Base-by-base conservation (phyloP, 2,888 invertebrate species). In the Hypsopygia costalis region DNA sequence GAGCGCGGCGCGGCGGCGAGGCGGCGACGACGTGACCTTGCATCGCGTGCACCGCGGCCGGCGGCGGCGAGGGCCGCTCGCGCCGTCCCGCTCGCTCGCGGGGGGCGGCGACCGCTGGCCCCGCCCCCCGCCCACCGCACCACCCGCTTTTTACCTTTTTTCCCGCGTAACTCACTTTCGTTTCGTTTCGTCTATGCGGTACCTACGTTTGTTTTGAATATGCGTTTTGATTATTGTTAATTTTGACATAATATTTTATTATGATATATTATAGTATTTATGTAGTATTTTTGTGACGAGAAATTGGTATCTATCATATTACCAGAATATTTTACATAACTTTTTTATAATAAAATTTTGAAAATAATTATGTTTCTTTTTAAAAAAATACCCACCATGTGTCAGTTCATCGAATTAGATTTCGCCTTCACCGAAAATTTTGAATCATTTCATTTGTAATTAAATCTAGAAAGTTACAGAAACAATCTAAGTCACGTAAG, bases 111-210 rank as follows among this genome's bases (percentile, higher is more conserved):
- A 69, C 46, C 64, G 45, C 42, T 40, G 56, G 73, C 77, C 64
- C 80, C 83, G 79, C 83, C 82, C 81, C 77, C 82, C 85, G 81
- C 83, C 81, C 74, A 75, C 76, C 75, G 62, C 74, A 52, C 68
- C 71, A 58, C 74, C 75, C 69, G 72, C 68, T 69, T 74, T 69
- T 71, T 77, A 71, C 77, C 79, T 72, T 74, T 70, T 70, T 71
- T 69, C 72, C 72, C 75, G 71, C 71, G 68, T 71, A 67, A 74
- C 72, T 76, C 72, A 74, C 75, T 74, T 69, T 71, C 68, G 58
- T 69, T 65, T 47, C 25, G 25, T 25, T 25, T 25, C 51, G 56
- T 54, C 56, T 60, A 58, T 58, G 51, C 40, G 58, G 55, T 66
- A 59, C 55, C 52, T 65, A 60, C 51, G 11, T 34, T 39, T 39